phyloP scores from a whole-genome alignment of 2,888 invertebrate genomes.

The Pogonocherus hispidulus region DNA sequence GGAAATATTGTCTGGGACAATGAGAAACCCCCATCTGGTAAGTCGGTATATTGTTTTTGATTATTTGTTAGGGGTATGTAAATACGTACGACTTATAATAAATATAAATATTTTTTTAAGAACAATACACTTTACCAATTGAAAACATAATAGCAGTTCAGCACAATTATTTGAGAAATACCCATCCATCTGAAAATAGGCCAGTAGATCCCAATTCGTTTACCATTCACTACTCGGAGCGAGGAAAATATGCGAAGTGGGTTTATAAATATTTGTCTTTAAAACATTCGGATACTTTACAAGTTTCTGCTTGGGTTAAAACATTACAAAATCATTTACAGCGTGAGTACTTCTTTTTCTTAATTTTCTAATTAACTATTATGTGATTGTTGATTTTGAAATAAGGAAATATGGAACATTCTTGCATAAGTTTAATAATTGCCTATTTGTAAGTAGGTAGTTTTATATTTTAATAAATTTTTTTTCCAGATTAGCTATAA shows the following conservation, averaged over 20 bases:
- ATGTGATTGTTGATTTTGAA: constrained; percentile 23
- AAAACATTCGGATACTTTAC: constrained; percentile 73
- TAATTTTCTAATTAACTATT: not conserved
- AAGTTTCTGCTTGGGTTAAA: constrained; percentile 76
- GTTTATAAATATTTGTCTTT: constrained; percentile 72
- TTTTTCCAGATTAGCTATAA: no score
- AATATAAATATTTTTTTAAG: constrained; percentile 66
- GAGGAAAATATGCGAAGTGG: constrained; percentile 73
- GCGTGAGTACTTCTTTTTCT: constrained; percentile 65
- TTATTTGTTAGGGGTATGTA: not conserved
- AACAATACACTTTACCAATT: constrained; percentile 71
- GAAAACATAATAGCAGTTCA: constrained; percentile 72
- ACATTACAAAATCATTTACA: constrained; percentile 72
- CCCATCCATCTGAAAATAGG: constrained; percentile 63
- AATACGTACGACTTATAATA: constrained; percentile 3
- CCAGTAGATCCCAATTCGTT: constrained; percentile 69
- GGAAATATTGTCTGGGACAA: constrained; percentile 77
- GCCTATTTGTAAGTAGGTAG: no score
- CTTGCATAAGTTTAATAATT: not conserved
- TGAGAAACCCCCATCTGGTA: constrained; percentile 72
- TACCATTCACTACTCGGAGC: constrained; percentile 75
- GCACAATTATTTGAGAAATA: constrained; percentile 67
- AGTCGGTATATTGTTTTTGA: constrained; percentile 58
- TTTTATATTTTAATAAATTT: no score
- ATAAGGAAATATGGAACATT: constrained; percentile 1